A percentile compares a stretch with the other conserved stretches of the same genome.
Conservation (phyloP, 2,888 invertebrate species). For the Apodemia hepburni region DNA sequence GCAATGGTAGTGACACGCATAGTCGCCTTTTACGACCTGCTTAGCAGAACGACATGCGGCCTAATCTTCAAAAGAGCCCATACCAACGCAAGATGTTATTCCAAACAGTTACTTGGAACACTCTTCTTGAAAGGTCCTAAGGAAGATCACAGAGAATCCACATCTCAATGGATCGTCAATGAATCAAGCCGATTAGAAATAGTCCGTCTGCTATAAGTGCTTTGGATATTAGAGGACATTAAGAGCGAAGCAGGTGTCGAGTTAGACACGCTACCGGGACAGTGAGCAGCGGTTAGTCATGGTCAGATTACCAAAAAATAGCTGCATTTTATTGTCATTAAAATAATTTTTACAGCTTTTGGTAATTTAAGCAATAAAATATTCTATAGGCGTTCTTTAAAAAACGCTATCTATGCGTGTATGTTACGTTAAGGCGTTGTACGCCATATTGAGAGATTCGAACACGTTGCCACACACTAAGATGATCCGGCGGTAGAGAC, state of each 20-base stretch:
- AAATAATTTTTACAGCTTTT: background rate
- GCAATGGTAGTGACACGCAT: too few relatives aligned
- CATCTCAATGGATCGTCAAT: slow-evolving; percentile 37
- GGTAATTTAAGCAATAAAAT: background rate
- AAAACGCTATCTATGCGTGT: too few relatives aligned
- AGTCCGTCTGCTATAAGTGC: background rate
- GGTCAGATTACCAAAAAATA: slow-evolving; percentile 26
- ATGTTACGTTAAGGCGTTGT: background rate
- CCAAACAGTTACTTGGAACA: background rate
- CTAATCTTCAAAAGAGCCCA: too few relatives aligned
- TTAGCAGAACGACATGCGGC: too few relatives aligned
- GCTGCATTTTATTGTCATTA: slow-evolving; percentile 34
- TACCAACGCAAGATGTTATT: too few relatives aligned
- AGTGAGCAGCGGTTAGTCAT: slow-evolving; percentile 35
- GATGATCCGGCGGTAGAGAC: too few relatives aligned
- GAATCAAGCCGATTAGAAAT: slow-evolving; percentile 23
- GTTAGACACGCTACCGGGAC: slow-evolving; percentile 65
- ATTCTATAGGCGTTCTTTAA: too few relatives aligned
- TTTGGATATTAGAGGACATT: slow-evolving; percentile 55
- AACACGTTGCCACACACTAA: too few relatives aligned
- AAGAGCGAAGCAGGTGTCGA: slow-evolving; percentile 55
- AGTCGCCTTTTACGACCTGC: too few relatives aligned
- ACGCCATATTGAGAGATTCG: background rate
- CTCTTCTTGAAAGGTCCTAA: too few relatives aligned
- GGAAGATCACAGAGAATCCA: too few relatives aligned